Percentiles rank a stretch among this genome's conserved stretches.
phyloP scores from a whole-genome alignment of 2,888 invertebrate genomes.

The Escarpia spicata region DNA sequence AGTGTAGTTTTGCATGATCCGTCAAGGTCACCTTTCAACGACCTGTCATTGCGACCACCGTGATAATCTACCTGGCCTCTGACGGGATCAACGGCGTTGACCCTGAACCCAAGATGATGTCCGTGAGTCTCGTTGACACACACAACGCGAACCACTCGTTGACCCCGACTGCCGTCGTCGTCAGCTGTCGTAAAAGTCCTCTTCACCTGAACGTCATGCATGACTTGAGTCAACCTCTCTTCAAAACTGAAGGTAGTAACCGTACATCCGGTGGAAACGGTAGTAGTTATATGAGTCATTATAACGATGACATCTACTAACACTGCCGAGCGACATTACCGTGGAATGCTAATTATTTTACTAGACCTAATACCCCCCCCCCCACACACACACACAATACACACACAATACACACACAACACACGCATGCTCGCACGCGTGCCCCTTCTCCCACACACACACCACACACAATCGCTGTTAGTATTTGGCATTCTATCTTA shows the following conservation, averaged over 20 bases:
- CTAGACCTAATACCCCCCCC: no score
- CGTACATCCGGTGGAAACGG: neutral
- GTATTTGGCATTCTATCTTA: neutral
- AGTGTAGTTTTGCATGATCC: neutral
- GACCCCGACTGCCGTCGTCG: constrained; percentile 36
- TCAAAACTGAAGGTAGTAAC: constrained; percentile 48
- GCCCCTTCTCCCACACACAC: no score
- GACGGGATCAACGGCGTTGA: constrained; percentile 47
- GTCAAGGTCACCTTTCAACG: constrained; percentile 48
- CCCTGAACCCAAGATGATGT: constrained; percentile 28
- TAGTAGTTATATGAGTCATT: neutral
- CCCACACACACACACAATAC: no score
- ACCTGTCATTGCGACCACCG: constrained; percentile 51
- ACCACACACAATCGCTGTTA: neutral
- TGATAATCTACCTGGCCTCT: constrained; percentile 52
- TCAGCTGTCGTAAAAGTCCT: constrained; percentile 49
- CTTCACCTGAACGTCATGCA: constrained; percentile 48
- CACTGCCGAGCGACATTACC: no score
- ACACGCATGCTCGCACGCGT: no score
- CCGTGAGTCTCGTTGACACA: constrained; percentile 45
- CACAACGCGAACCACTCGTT: constrained; percentile 39
- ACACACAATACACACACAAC: no score
- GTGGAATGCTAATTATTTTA: no score
- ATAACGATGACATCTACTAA: no score
- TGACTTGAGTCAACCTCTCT: constrained; percentile 52